Conservation (phyloP, 2,113 vertebrate genomes). For the Siphamia tubifer region DNA sequence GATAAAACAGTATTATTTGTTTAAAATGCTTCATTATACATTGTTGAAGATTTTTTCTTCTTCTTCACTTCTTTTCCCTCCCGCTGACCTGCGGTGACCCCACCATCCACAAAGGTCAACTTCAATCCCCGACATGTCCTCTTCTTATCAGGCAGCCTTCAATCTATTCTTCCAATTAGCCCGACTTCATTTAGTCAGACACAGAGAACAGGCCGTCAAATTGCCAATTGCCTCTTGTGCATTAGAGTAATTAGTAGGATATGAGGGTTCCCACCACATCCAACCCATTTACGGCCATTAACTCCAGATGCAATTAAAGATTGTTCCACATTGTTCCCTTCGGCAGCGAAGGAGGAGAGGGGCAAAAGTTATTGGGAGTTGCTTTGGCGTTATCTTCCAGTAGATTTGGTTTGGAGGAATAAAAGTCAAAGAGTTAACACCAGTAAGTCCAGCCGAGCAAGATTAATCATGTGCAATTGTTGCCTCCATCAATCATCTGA, state of each 20-base stretch:
- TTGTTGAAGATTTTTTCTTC: background rate
- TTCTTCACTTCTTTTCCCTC: background rate
- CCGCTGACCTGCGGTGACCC: background rate
- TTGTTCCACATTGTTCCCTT: conserved; percentile 49
- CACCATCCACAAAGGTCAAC: conserved; percentile 27
- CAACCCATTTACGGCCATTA: conserved; percentile 67
- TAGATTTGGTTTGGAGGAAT: background rate
- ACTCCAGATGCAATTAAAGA: conserved; percentile 70
- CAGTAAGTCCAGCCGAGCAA: background rate
- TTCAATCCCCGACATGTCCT: conserved; percentile 9
- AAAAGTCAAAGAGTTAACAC: conserved; percentile 10
- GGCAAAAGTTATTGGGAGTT: conserved; percentile 18
- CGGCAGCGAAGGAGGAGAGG: conserved; percentile 8
- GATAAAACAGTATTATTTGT: no score
- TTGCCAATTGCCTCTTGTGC: conserved; percentile 71
- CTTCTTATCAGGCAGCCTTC: conserved; percentile 25
- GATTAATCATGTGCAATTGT: background rate
- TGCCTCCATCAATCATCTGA: background rate
- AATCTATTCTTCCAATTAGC: conserved; percentile 62
- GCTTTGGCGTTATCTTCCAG: background rate
- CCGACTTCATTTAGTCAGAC: conserved; percentile 64
- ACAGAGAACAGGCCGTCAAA: conserved; percentile 53
- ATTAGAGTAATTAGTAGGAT: conserved; percentile 71
- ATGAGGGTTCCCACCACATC: conserved; percentile 68
- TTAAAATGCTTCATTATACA: no score